These are phyloP conservation scores for Amphipoea oculea DNA, from an alignment of 2,888 invertebrate species.

Conservation along the genomic window DNA sequence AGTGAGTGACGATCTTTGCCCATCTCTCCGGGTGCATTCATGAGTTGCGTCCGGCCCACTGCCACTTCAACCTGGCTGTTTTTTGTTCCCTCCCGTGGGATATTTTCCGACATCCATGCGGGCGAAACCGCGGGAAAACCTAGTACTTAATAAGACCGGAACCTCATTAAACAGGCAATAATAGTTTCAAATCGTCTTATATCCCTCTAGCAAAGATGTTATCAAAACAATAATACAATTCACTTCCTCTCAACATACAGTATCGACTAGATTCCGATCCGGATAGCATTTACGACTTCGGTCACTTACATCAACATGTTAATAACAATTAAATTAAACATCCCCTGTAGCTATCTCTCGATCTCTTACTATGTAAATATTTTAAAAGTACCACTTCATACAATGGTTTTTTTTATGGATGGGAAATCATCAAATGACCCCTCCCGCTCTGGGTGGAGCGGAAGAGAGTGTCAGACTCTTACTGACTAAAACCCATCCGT, in stretches of 20 bases:
- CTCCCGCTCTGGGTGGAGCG: too few species aligned
- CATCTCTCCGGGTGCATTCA: too few species aligned
- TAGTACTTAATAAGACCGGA: background rate
- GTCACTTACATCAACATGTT: constrained; percentile 57
- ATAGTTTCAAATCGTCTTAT: constrained; percentile 26
- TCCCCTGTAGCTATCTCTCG: constrained; percentile 57
- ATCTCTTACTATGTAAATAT: constrained; percentile 40
- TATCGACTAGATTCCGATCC: constrained; percentile 43
- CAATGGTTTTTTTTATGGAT: background rate
- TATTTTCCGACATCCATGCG: too few species aligned
- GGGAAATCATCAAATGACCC: too few species aligned
- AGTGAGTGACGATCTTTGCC: too few species aligned
- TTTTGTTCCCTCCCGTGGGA: too few species aligned
- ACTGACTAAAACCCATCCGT: too few species aligned
- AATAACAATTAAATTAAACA: constrained; percentile 69
- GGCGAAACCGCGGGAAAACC: too few species aligned
- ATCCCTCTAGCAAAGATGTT: constrained; percentile 26
- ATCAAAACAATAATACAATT: constrained; percentile 34
- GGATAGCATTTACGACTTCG: constrained; percentile 53
- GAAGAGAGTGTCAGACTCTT: too few species aligned
- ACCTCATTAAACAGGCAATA: background rate
- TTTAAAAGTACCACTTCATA: constrained; percentile 43
- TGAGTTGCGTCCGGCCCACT: too few species aligned
- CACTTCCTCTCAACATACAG: constrained; percentile 35
- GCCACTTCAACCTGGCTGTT: too few species aligned